Conservation (phyloP, 2,888 invertebrate genomes). For the Laothoe populi region DNA sequence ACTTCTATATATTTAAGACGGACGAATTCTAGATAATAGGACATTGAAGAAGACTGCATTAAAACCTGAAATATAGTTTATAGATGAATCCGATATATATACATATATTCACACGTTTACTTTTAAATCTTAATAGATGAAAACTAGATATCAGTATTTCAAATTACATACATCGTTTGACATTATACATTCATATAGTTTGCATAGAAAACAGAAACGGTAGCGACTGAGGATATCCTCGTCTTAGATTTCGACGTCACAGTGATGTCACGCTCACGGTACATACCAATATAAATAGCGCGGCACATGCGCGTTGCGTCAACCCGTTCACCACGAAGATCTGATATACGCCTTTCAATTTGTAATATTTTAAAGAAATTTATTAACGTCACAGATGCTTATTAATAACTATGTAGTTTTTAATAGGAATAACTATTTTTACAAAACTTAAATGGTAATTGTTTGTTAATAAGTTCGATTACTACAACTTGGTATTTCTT, state of each 20-base stretch:
- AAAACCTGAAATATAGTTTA: too few relatives aligned
- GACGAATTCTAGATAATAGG: too few relatives aligned
- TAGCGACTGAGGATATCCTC: constrained; percentile 69
- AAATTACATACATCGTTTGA: too few relatives aligned
- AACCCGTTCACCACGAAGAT: constrained; percentile 61
- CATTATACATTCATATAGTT: too few relatives aligned
- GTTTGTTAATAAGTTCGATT: background rate
- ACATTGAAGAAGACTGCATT: too few relatives aligned
- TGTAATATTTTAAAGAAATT: constrained; percentile 30
- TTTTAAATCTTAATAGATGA: too few relatives aligned
- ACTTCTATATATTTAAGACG: too few relatives aligned
- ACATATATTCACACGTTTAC: too few relatives aligned
- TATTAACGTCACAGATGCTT: background rate
- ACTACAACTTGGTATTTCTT: constrained; percentile 38
- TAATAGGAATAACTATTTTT: background rate
- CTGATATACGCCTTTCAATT: constrained; percentile 47
- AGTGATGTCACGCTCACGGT: constrained; percentile 79
- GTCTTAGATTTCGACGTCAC: constrained; percentile 75
- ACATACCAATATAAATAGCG: constrained; percentile 75
- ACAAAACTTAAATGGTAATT: too few relatives aligned
- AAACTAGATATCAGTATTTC: too few relatives aligned
- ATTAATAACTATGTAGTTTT: background rate
- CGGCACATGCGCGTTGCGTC: constrained; percentile 80
- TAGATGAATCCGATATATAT: too few relatives aligned
- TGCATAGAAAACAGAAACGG: constrained; percentile 30